Base-by-base conservation (phyloP, 2,888 invertebrate species). In the Leistus spinibarbis region DNA sequence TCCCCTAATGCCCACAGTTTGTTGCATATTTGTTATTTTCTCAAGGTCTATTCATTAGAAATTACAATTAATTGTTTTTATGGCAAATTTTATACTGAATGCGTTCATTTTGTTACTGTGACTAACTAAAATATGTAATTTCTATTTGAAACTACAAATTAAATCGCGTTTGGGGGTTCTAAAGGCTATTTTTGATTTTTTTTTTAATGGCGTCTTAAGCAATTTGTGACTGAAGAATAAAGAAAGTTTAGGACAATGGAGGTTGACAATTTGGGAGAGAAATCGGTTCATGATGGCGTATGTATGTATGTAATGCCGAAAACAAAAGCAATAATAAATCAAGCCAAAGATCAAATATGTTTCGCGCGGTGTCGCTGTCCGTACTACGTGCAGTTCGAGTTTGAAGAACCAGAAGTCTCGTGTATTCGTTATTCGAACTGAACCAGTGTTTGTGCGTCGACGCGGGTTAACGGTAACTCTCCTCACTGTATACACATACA, bases 371-470 rank as follows among this genome's bases (percentile, higher is more conserved):
- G 10, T 40, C 7, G 40, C 40, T 40, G 40, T 40, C 13, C 10
- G 40, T 10, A 40, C 40, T 69, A 69, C 20, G 72, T 27, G 56
- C 54, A 13, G 56, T 16, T 22, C 13, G 17, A 56, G 16, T 22
- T 53, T 65, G 72, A n/a, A n/a, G n/a, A 60, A 60, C 64, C 24
- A 24, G 64, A 64, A 24, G 63, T 53, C 64, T 63, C 53, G n/a
- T n/a, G n/a, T 40, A 40, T 40, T 40, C 40, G 40, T 64, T 57
- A 57, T 56, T 56, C 66, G 66, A 72, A 65, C 72, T 72, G 72
- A 65, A 72, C 65, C 66, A 27, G 24, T 70, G 70, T 63, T n/a
- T n/a, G n/a, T n/a, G n/a, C n/a, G n/a, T n/a, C 62, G 19, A 40
- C 40, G 60, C 22, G 60, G 1, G 19, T 3, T 72, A 72, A 72